These are phyloP conservation scores for Idaea dimidiata DNA, from an alignment of 2,888 invertebrate species.

Conservation along the genomic window DNA sequence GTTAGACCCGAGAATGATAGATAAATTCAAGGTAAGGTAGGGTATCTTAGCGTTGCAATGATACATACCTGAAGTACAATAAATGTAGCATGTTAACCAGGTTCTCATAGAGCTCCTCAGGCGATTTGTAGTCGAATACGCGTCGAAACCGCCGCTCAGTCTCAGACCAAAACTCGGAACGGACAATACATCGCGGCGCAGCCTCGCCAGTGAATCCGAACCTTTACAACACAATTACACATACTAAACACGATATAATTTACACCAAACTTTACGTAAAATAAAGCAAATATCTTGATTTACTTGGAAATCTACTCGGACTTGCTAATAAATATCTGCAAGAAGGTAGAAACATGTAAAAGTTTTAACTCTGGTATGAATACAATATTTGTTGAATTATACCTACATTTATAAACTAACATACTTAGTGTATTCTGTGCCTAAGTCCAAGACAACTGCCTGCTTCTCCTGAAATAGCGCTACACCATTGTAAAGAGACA, in stretches of 20 bases:
- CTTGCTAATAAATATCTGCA: neutral
- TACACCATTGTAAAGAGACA: conserved; percentile 91
- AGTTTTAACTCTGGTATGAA: neutral
- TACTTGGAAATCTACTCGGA: neutral
- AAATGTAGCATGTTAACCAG: conserved; percentile 93
- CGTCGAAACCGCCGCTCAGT: conserved; percentile 81
- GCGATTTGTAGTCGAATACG: conserved; percentile 83
- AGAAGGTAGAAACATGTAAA: neutral
- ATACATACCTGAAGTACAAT: conserved; percentile 90
- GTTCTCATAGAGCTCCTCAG: conserved; percentile 89
- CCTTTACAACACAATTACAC: conserved; percentile 68
- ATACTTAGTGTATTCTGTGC: conserved; percentile 92
- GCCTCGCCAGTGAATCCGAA: conserved; percentile 96
- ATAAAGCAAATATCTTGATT: neutral
- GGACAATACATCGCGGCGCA: conserved; percentile 92
- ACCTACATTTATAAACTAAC: conserved; percentile 13
- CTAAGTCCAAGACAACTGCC: conserved; percentile 94
- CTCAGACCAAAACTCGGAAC: conserved; percentile 86
- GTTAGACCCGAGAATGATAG: no score
- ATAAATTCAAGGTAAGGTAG: no score
- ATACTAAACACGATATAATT: neutral
- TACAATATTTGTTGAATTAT: neutral
- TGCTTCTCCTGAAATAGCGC: conserved; percentile 92
- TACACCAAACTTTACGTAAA: neutral
- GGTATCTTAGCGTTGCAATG: no score